Evolutionary conservation across 2,888 invertebrate species (phyloP), one percentile per base, ranked within the genome.

Genomic region (Acanthosepion esculentum): DNA sequence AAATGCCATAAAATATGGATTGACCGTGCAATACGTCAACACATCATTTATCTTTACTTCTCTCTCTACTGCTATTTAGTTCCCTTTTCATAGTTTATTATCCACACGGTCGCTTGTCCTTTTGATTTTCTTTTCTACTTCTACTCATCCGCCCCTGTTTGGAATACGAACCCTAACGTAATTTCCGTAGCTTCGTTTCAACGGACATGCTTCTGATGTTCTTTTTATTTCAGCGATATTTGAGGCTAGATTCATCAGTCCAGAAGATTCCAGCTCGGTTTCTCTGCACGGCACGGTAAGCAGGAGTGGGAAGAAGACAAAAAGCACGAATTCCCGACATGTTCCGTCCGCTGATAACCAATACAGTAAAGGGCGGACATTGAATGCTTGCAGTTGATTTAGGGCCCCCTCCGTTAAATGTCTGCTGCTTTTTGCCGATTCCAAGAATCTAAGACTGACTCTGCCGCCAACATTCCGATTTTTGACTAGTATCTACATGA

Each of bases 141-240:
- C 15, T n/a, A 33, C 78, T 78, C 78, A 78, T 33, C 78, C 78
- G n/a, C 10, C 78, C n/a, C n/a, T n/a, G n/a, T 78, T 78, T 15
- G n/a, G n/a, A 78, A 78, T 78, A 78, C 78, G 78, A n/a, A 78
- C 78, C 78, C 78, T n/a, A 78, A 78, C 78, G 78, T 78, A 78
- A 78, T 78, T 78, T 78, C 78, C 78, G 78, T 78, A n/a, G 78
- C 33, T 78, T 78, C 78, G 78, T 78, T 78, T 78, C 78, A 78
- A 23, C 78, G 78, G 78, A 78, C 78, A 78, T 78, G n/a, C 33
- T n/a, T 78, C n/a, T 78, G 78, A 78, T 78, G 78, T 78, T 78
- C 78, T 33, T 78, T 78, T 78, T 78, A 78, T 78, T 78, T 78
- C 78, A 15, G 78, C n/a, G 78, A 78, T 78, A 78, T 78, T 78